These are phyloP conservation scores for Clavelina lepadiformis DNA, from an alignment of 23 tunicate genomes.

Conservation along the genomic window DNA sequence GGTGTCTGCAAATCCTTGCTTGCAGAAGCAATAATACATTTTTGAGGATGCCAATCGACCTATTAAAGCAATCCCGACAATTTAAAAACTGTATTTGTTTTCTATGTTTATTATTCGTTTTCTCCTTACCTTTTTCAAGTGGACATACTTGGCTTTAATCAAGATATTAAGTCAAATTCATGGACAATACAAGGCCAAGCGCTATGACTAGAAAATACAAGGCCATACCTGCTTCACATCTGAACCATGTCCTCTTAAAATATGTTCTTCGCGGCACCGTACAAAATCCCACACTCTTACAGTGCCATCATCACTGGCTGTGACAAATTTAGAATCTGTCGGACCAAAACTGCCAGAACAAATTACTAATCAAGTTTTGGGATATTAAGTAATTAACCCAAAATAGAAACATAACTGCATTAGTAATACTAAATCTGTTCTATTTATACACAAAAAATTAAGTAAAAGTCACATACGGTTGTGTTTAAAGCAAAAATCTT, in stretches of 20 bases:
- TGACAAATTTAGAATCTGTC: constrained; percentile 87
- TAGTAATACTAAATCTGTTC: neutral
- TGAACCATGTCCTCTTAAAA: constrained; percentile 85
- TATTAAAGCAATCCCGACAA: constrained; percentile 13
- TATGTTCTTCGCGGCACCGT: constrained; percentile 74
- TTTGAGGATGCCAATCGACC: constrained; percentile 99
- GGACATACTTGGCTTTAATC: too few species aligned
- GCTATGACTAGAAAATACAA: neutral
- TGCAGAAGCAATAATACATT: constrained; percentile 88
- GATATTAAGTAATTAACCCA: neutral
- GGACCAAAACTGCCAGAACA: constrained; percentile 73
- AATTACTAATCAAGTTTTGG: neutral
- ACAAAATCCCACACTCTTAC: constrained; percentile 97
- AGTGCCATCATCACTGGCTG: constrained; percentile 97
- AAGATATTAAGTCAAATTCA: too few species aligned
- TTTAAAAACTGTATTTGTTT: too few species aligned
- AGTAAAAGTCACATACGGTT: neutral
- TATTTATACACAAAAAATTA: neutral
- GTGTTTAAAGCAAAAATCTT: neutral
- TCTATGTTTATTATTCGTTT: too few species aligned
- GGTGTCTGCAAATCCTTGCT: constrained; percentile 98
- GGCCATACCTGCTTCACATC: constrained; percentile 77
- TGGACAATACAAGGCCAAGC: too few species aligned
- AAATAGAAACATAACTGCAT: neutral
- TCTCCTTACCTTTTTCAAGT: too few species aligned